These are phyloP conservation scores for Grammomys dolichurus DNA, from an alignment of 2,113 vertebrate species.

Conservation along the genomic window DNA sequence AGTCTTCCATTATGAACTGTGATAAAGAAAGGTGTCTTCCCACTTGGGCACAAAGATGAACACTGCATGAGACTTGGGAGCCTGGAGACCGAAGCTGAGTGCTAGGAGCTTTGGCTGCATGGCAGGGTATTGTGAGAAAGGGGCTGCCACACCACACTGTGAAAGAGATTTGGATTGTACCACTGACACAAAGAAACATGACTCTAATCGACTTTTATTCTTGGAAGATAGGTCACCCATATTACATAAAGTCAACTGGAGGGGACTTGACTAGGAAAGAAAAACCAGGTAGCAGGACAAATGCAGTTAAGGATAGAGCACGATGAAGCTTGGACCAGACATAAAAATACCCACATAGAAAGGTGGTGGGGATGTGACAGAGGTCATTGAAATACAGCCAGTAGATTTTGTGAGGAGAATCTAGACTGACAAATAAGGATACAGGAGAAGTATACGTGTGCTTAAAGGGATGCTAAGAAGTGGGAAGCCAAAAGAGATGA, in stretches of 20 bases:
- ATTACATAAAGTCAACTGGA: neutral
- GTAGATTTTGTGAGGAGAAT: neutral
- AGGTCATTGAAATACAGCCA: neutral
- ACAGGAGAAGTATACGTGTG: neutral
- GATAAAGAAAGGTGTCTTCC: neutral
- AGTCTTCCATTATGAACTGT: neutral
- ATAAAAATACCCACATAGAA: neutral
- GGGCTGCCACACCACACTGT: neutral
- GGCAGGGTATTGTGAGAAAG: accelerated
- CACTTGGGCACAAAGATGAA: neutral
- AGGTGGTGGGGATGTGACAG: neutral
- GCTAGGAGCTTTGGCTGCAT: accelerated
- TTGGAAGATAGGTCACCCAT: neutral
- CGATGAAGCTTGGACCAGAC: neutral
- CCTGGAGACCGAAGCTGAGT: accelerated
- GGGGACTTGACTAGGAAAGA: neutral
- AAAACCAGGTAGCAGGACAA: neutral
- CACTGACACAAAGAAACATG: neutral
- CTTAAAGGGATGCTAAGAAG: neutral
- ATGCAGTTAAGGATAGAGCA: neutral
- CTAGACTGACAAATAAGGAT: neutral
- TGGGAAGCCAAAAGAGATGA: neutral
- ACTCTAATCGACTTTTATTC: neutral
- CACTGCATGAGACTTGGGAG: accelerated
- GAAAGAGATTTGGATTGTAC: neutral